A percentile compares a stretch with the other conserved stretches of the same genome.
Evolutionary conservation across 2,888 invertebrate species (phyloP).

Genomic region (Lysandra coridon): DNA sequence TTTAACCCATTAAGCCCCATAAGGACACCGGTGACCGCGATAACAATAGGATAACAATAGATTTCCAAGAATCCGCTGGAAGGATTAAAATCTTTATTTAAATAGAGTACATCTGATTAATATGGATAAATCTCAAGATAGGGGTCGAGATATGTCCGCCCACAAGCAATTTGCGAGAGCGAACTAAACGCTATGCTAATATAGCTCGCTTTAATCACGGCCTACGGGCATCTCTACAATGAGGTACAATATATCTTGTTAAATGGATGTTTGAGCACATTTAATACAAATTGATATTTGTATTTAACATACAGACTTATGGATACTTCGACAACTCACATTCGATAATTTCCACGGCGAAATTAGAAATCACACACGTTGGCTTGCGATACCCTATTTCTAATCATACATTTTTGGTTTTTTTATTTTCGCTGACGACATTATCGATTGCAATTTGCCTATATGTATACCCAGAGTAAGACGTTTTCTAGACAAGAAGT

Average conservation of each 20-base stretch:
- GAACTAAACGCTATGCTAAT: conserved; percentile 77
- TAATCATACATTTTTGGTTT: too few relatives aligned
- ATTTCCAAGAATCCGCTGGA: too few relatives aligned
- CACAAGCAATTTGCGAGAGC: conserved; percentile 65
- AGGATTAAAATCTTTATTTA: neutral
- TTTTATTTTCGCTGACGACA: too few relatives aligned
- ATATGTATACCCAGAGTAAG: too few relatives aligned
- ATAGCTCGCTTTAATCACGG: conserved; percentile 74
- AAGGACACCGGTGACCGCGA: too few relatives aligned
- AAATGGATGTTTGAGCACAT: conserved; percentile 28
- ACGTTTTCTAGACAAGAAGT: neutral
- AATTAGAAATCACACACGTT: too few relatives aligned
- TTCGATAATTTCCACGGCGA: neutral
- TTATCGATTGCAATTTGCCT: too few relatives aligned
- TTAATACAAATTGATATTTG: conserved; percentile 15
- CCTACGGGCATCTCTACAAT: conserved; percentile 75
- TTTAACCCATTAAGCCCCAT: too few relatives aligned
- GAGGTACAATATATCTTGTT: conserved; percentile 55
- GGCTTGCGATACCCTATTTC: too few relatives aligned
- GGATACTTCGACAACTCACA: neutral
- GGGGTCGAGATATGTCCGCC: conserved; percentile 75
- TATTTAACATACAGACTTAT: neutral
- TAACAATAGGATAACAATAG: too few relatives aligned
- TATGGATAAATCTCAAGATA: conserved; percentile 48
- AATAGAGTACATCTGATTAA: neutral